Evolutionary conservation across 2,888 invertebrate species (phyloP).

Genomic region (Erebia aethiops): DNA sequence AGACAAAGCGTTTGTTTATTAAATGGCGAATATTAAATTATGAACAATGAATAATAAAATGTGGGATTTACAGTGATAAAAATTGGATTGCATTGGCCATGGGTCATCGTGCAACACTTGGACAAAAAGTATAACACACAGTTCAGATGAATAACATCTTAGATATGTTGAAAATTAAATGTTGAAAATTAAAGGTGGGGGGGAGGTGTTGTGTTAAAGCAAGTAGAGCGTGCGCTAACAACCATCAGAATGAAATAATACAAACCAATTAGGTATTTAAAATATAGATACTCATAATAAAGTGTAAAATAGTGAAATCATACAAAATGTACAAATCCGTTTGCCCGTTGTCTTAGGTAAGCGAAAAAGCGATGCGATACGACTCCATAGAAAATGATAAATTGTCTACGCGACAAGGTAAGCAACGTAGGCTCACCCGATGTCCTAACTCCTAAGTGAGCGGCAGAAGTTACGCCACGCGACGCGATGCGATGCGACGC

Average conservation of each 20-base stretch:
- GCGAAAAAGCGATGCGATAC: background rate
- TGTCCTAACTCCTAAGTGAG: no score
- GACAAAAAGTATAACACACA: background rate
- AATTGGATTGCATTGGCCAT: no score
- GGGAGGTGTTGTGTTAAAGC: slow-evolving; percentile 55
- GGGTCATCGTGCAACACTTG: slow-evolving; percentile 25
- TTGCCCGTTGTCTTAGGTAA: no score
- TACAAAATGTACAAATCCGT: background rate
- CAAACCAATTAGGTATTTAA: slow-evolving; percentile 6
- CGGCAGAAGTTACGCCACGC: no score
- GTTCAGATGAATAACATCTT: background rate
- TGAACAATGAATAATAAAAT: background rate
- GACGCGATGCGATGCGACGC: no score
- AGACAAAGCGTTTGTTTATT: slow-evolving; percentile 17
- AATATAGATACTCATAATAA: background rate
- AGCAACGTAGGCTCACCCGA: no score
- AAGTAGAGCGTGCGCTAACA: slow-evolving; percentile 80
- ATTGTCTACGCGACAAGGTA: no score
- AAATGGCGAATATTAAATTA: slow-evolving; percentile 7
- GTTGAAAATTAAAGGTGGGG: slow-evolving; percentile 23
- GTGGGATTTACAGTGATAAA: background rate
- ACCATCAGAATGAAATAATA: slow-evolving; percentile 62
- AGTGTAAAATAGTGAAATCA: background rate
- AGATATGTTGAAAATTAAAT: slow-evolving; percentile 23
- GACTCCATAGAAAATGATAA: no score